Evolutionary conservation across 2,888 invertebrate species (phyloP), one percentile per base, ranked within the genome.

Genomic region (Sminthurinus aureus): DNA sequence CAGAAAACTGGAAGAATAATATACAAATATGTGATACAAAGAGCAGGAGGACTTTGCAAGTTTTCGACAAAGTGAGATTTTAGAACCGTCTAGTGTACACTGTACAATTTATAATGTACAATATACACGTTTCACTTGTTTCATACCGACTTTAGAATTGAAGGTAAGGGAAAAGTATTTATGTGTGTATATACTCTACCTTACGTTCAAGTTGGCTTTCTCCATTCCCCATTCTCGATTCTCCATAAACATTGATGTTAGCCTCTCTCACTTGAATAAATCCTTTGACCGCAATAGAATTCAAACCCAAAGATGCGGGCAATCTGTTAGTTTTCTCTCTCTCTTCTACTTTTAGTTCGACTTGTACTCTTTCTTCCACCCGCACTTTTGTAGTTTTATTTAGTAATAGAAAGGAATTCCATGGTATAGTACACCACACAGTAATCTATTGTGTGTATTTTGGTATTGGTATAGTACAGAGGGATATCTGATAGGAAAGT

Each of bases 261-360:
- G 58, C 69, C 13, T 69, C 13, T 69, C 69, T 69, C 69, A 22
- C 69, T 69, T 69, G 69, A 22, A n/a, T 69, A 69, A 69, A 69
- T 69, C 69, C 69, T 69, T 69, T 69, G 69, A 69, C 69, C 69
- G 20, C 69, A 69, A n/a, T 22, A 20, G 11, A 22, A 69, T 69
- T 12, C 69, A 15, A 15, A 69, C 13, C 3, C 18, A 69, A n/a
- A 69, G 69, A 58, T 58, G 58, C 58, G 58, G 58, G 58, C 58
- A 13, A 13, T 18, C 58, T 18, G 13, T 18, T 58, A 6, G 13
- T 18, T 58, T 18, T 74, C 24, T 73, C 38, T 74, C 74, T 74
- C 6, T 74, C 38, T 74, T 74, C 74, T 74, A 22, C 26, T 38
- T 74, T 38, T 22, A 11, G 3, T 38, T 38, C 6, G 1, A 38